phyloP scores from a whole-genome alignment of 2,888 invertebrate genomes.

The Muschampia plurimacula region DNA sequence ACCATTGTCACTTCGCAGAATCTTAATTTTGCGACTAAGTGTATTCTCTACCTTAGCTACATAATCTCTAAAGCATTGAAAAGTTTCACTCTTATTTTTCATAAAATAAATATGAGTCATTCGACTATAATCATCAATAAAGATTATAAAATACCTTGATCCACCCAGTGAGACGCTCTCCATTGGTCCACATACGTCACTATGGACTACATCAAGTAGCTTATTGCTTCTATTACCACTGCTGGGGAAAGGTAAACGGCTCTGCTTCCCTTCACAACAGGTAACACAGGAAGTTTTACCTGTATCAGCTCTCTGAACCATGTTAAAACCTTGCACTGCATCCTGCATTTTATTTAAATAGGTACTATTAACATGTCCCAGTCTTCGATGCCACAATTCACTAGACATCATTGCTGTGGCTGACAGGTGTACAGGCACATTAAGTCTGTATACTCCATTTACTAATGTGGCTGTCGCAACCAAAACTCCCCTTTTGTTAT shows the following conservation, averaged over 20 bases:
- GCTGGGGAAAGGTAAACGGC: background rate
- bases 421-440: background rate
- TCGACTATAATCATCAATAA: background rate
- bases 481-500: background rate
- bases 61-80: background rate
- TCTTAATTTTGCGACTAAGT: background rate
- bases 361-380: background rate
- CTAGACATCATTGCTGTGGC: background rate
- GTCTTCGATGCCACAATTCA: background rate
- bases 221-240: background rate
- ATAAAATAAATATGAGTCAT: background rate
- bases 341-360: background rate
- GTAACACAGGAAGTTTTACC: background rate
- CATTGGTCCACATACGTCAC: background rate
- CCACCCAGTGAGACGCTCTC: background rate
- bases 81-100: background rate
- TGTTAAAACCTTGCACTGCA: slow-evolving; percentile 2
- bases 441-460: background rate
- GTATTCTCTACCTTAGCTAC: background rate
- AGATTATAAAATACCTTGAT: background rate
- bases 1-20: background rate
- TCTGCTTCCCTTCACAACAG: background rate
- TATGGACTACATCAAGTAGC: background rate
- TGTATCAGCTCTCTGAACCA: background rate
- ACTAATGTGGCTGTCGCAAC: background rate